Conservation (phyloP, 1,140 invertebrate genomes). For the Drosophila kurseongensis region DNA sequence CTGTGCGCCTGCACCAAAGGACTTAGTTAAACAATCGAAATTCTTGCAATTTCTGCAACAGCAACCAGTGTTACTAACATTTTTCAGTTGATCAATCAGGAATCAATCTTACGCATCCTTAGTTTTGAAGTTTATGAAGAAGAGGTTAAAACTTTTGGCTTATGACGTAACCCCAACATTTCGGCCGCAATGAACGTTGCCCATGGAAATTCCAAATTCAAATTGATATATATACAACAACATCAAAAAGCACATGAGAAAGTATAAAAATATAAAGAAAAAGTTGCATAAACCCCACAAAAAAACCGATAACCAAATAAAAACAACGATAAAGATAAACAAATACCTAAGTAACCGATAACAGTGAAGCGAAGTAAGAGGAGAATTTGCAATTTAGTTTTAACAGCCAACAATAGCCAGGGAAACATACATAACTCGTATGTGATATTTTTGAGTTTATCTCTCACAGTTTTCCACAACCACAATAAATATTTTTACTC, state of each 20-base stretch:
- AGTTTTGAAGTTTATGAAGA: conserved; percentile 53
- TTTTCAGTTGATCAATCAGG: conserved; percentile 41
- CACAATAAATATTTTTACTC: conserved; percentile 57
- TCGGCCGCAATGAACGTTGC: conserved; percentile 44
- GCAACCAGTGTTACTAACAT: conserved; percentile 32
- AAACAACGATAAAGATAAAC: conserved; percentile 53
- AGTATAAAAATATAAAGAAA: conserved; percentile 71
- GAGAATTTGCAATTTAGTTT: conserved; percentile 75
- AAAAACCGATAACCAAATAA: conserved; percentile 45
- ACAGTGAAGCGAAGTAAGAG: conserved; percentile 24
- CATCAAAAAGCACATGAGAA: conserved; percentile 49
- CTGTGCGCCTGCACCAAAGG: conserved; percentile 59
- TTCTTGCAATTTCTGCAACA: conserved; percentile 39
- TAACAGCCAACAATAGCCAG: conserved; percentile 84
- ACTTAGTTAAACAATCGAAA: conserved; percentile 50
- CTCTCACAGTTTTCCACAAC: conserved; percentile 60
- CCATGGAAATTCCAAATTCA: conserved; percentile 54
- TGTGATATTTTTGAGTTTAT: conserved; percentile 84
- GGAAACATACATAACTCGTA: conserved; percentile 85
- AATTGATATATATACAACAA: conserved; percentile 83
- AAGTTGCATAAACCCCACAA: conserved; percentile 63
- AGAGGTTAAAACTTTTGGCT: conserved; percentile 75
- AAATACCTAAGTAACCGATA: conserved; percentile 57
- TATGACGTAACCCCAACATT: conserved; percentile 61
- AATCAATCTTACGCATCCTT: conserved; percentile 72